These are phyloP conservation scores for Cnemophilus loriae DNA, from an alignment of 2,113 vertebrate genomes.

Conservation along the genomic window DNA sequence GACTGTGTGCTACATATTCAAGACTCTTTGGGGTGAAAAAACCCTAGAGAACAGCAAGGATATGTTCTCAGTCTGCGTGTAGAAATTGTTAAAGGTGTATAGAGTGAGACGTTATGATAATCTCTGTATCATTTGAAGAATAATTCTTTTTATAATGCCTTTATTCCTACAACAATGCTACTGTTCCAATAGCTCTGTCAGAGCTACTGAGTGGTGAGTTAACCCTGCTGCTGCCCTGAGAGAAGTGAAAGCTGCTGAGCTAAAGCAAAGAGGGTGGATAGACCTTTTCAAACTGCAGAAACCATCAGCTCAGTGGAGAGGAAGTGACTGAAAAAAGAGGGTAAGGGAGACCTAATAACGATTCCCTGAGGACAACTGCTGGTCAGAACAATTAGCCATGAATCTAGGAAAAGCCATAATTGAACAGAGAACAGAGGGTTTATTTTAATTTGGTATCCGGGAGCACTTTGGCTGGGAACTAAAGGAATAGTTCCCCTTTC, in stretches of 20 bases:
- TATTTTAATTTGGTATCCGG: background rate
- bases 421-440: background rate
- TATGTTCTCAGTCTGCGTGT: background rate
- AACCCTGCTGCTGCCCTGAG: background rate
- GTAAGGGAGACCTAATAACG: background rate
- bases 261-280: background rate
- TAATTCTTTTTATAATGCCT: background rate
- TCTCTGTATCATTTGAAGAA: background rate
- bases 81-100: background rate
- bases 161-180: slow-evolving; percentile 1
- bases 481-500: background rate
- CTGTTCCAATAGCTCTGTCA: slow-evolving; percentile 3
- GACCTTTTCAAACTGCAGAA: background rate
- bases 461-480: background rate
- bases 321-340: background rate
- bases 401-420: background rate
- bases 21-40: background rate
- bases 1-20: background rate
- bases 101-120: background rate
- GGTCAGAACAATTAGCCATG: slow-evolving; percentile 22
- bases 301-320: background rate
- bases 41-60: background rate
- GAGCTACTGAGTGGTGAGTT: background rate
- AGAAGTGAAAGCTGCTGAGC: background rate
- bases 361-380: background rate